Base-by-base conservation (phyloP, 1,140 invertebrate genomes). In the Bacillus rossius region DNA sequence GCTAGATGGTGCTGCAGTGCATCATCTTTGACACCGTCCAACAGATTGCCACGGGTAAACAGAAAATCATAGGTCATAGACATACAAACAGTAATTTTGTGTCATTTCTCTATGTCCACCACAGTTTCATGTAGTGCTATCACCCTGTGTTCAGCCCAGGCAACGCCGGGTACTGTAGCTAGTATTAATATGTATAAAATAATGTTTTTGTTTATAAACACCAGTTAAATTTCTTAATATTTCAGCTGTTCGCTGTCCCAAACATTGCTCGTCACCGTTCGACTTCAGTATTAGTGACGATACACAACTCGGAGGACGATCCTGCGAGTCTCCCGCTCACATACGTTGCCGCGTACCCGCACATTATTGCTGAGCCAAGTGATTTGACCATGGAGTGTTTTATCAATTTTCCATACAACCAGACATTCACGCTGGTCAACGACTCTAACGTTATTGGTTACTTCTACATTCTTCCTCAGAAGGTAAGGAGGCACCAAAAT, bases 381-480 rank as follows among this genome's bases (percentile, higher is more conserved):
- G 66, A 68, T n/a, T 63, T 74, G 4, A 49, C 23, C 2, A 57
- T 72, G 51, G 25, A 55, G 51, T 70, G 66, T 26, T 74, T 73
- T 43, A 43, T 73, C 8, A 72, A 73, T 61, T 66, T 64, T 19
- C 66, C 67, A 1, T 72, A 71, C 26, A 52, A 50, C 2, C 40
- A 61, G 23, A 64, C 59, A 2, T 51, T 74, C 8, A 60, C 14
- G 0, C 54, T 75, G 3, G 48, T 64, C 20, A 75, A 75, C 49
- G 51, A 42, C 1, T 71, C 71, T 3, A 59, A 70, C 10, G 20
- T 71, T 4, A 67, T 69, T 3, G 69, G 71, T 45, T 73, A 66
- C 38, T 74, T 72, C 60, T 69, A 67, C 47, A 41, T 74, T 10
- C 2, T 64, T 3, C 68, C 69, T 5, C 71, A 73, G 63, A 20